Evolutionary conservation across 2,888 invertebrate species (phyloP).

Genomic region (Stenoptilia bipunctidactyla): DNA sequence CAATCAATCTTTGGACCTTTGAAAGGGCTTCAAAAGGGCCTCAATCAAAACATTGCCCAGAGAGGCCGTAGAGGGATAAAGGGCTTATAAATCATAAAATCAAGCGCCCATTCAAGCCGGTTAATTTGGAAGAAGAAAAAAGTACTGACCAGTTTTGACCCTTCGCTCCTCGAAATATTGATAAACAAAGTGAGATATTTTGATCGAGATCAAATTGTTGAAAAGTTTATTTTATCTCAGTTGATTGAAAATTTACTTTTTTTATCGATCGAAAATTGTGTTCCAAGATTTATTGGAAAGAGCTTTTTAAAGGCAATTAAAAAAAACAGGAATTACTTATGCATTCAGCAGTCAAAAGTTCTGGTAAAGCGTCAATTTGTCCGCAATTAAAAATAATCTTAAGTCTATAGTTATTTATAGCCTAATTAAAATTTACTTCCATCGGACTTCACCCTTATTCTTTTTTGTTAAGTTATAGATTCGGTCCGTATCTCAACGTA

Average conservation of each 20-base stretch:
- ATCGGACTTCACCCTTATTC: slow-evolving; percentile 41
- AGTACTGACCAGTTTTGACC: slow-evolving; percentile 31
- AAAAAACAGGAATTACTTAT: too few relatives aligned
- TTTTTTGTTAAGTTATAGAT: slow-evolving; percentile 13
- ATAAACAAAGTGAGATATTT: slow-evolving; percentile 22
- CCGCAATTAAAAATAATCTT: slow-evolving; percentile 51
- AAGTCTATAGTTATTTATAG: slow-evolving; percentile 50
- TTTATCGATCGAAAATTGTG: too few relatives aligned
- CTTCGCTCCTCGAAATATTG: slow-evolving; percentile 40
- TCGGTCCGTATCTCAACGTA: neutral
- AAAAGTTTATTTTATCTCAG: too few relatives aligned
- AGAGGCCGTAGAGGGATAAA: slow-evolving; percentile 58
- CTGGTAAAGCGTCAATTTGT: slow-evolving; percentile 60
- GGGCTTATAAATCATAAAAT: slow-evolving; percentile 69
- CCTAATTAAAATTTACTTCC: slow-evolving; percentile 60
- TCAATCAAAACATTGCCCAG: slow-evolving; percentile 61
- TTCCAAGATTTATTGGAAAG: too few relatives aligned
- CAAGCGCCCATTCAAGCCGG: slow-evolving; percentile 59
- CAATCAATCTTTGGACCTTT: slow-evolving; percentile 63
- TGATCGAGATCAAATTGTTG: neutral
- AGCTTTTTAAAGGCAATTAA: too few relatives aligned
- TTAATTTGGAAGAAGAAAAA: slow-evolving; percentile 56
- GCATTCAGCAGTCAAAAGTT: neutral
- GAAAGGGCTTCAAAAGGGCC: slow-evolving; percentile 65
- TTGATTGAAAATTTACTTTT: too few relatives aligned